Percentiles rank a stretch among this genome's conserved stretches.
phyloP scores from a whole-genome alignment of 2,888 invertebrate species.

The Silvanus unidentatus region DNA sequence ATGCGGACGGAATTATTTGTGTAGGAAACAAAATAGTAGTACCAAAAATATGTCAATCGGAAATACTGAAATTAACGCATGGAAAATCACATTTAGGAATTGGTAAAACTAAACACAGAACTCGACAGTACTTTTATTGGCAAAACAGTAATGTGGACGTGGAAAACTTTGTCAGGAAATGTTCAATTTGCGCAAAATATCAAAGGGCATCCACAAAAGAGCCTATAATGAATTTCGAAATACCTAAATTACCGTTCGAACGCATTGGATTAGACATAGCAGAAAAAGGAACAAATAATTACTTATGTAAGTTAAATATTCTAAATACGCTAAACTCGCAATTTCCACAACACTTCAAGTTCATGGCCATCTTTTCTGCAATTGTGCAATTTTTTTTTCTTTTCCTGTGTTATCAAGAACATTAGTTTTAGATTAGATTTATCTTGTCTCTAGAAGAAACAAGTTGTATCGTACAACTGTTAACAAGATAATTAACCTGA shows the following conservation, averaged over 20 bases:
- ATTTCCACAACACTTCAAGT: too few species aligned
- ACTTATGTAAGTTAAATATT: too few species aligned
- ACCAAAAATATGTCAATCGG: background rate
- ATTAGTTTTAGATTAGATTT: too few species aligned
- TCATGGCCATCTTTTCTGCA: too few species aligned
- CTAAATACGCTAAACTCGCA: too few species aligned
- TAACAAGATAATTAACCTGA: too few species aligned
- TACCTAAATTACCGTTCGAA: constrained; percentile 2
- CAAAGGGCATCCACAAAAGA: constrained; percentile 10
- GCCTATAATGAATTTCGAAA: constrained; percentile 7
- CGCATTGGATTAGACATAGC: constrained; percentile 1
- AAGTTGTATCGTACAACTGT: too few species aligned
- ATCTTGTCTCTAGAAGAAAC: too few species aligned
- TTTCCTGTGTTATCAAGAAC: too few species aligned
- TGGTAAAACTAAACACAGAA: constrained; percentile 1
- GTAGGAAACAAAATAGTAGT: constrained; percentile 1
- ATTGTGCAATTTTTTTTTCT: too few species aligned
- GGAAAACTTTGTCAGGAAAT: background rate
- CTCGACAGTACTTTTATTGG: constrained; percentile 1
- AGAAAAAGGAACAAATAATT: constrained; percentile 4
- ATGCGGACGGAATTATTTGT: constrained; percentile 1
- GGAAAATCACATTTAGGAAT: constrained; percentile 5
- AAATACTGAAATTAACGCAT: constrained; percentile 3
- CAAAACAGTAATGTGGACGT: background rate
- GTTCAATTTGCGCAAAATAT: constrained; percentile 2